These are phyloP conservation scores for Daubentonia madagascariensis DNA, from an alignment of 2,113 vertebrate genomes.

Conservation along the genomic window DNA sequence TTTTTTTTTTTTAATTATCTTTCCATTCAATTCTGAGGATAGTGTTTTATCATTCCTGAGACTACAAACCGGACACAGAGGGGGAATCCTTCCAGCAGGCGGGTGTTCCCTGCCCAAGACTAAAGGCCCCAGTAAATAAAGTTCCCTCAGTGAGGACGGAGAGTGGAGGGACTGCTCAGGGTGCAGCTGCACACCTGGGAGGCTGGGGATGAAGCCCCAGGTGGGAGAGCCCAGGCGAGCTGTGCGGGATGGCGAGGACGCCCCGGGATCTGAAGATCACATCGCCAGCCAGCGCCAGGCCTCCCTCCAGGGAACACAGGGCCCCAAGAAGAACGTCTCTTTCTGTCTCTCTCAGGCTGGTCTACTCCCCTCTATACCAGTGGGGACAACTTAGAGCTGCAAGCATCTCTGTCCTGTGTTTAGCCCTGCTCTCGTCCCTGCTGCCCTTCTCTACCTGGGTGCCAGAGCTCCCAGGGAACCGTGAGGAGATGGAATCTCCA, in stretches of 20 bases:
- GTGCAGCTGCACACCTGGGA: not conserved
- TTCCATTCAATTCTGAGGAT: no score
- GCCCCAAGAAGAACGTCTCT: not conserved
- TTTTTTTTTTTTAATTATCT: not conserved
- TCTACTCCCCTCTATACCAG: not conserved
- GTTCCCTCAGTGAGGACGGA: rapidly evolving
- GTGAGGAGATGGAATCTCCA: not conserved
- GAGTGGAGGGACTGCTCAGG: not conserved
- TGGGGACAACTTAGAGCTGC: not conserved
- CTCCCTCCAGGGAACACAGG: not conserved
- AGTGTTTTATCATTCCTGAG: not conserved
- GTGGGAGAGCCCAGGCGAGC: not conserved
- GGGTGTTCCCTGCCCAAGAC: not conserved
- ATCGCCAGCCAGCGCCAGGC: not conserved
- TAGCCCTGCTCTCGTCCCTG: not conserved
- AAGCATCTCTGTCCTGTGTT: not conserved
- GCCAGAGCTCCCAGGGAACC: not conserved
- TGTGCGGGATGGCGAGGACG: not conserved
- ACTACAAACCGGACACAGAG: not conserved
- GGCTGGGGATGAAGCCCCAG: not conserved
- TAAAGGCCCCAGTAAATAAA: not conserved
- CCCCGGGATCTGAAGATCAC: not conserved
- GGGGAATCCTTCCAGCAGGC: not conserved
- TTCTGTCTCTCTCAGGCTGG: not conserved
- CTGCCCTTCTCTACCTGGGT: rapidly evolving